Evolutionary conservation across 2,888 invertebrate genomes (phyloP), one percentile per base, ranked within the genome.

Genomic region (Athrips mouffetella): DNA sequence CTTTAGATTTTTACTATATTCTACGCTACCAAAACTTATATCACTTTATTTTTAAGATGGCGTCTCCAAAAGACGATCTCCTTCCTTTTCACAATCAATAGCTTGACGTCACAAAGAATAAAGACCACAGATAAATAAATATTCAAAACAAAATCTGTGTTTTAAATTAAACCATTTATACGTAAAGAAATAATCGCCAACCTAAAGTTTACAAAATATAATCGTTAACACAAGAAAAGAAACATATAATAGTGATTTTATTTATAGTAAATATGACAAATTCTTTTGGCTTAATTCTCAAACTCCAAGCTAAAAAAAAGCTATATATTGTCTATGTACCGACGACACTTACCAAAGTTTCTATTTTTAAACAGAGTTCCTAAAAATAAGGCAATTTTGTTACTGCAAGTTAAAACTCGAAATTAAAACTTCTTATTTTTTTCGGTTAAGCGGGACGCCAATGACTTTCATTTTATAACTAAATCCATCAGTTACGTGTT

Each of bases 1-100:
- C 86, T 88, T 82, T 73, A 76, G 86, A 87, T 88, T 87, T 84
- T 73, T 69, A 77, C 71, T 81, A 70, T 77, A 67, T 45, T 80
- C 82, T 85, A 90, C 86, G 88, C 89, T 89, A 90, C 87, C 90
- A 89, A 91, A 91, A 90, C 90, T 87, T 88, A 86, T 86, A 86
- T 87, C 87, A 88, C 87, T 87, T 82, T 87, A 81, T 86, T 85
- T n/a, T 84, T 86, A 88, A 88, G 86, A 88, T 88, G 88, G 88
- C 88, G 88, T 86, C 86, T 81, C 71, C 73, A 81, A 83, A 83
- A 87, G 88, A 87, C 88, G 78, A 80, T 82, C 81, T 81, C 79
- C 73, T 77, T 75, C 70, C 62, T 79, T 75, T 78, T 76, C 59
- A 72, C 74, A 83, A 86, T 86, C 85, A 84, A 85, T 85, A 81